Percentiles rank a stretch among this genome's conserved stretches.
Conservation (phyloP, 2,888 invertebrate genomes). For the Papilio demoleus region DNA sequence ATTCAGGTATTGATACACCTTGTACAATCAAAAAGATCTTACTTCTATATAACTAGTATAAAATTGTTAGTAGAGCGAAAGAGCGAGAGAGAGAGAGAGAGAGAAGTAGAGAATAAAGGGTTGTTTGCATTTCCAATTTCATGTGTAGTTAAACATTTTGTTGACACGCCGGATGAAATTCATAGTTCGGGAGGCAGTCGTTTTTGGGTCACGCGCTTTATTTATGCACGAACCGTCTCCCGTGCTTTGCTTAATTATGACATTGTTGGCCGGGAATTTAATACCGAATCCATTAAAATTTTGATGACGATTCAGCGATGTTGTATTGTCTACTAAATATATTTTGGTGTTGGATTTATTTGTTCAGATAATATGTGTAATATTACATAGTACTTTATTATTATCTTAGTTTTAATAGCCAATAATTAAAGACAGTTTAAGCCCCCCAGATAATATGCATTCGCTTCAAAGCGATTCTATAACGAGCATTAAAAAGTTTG, state of each 20-base stretch:
- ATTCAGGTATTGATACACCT: too few species aligned
- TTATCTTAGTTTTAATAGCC: too few species aligned
- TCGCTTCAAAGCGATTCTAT: too few species aligned
- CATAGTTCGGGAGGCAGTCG: conserved; percentile 16
- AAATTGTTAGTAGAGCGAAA: too few species aligned
- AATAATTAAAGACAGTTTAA: too few species aligned
- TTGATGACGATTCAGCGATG: conserved; percentile 20
- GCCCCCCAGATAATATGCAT: too few species aligned
- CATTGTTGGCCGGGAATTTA: conserved; percentile 19
- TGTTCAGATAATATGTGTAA: not conserved
- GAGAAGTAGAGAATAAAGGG: too few species aligned
- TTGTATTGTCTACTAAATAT: conserved; percentile 21
- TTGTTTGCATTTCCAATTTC: not conserved
- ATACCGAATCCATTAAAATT: conserved; percentile 27
- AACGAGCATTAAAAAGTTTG: too few species aligned
- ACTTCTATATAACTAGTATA: too few species aligned
- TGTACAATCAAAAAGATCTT: too few species aligned
- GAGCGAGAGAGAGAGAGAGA: too few species aligned
- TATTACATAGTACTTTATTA: too few species aligned
- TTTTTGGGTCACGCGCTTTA: conserved; percentile 25
- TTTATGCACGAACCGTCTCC: conserved; percentile 30
- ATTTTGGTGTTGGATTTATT: conserved; percentile 4
- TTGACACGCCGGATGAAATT: conserved; percentile 13
- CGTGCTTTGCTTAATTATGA: conserved; percentile 28
- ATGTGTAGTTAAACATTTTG: conserved; percentile 28